phyloP scores from a whole-genome alignment of 2,797 vertebrate genomes.

The Nyctibius grandis region DNA sequence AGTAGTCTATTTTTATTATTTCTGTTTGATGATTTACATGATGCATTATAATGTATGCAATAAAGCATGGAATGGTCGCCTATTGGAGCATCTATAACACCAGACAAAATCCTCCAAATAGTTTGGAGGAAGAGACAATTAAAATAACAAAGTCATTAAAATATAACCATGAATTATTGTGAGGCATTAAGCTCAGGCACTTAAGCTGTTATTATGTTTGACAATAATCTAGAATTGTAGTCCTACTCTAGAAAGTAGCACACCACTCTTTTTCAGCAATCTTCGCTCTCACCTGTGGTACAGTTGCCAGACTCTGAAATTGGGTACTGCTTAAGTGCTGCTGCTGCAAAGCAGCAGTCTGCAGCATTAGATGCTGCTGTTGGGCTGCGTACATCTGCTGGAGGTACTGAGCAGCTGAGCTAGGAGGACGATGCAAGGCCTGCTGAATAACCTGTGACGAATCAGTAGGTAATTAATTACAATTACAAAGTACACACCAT shows the following conservation, averaged over 20 bases:
- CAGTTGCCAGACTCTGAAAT: conserved; percentile 86
- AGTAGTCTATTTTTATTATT: neutral
- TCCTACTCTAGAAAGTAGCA: neutral
- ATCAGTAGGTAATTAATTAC: conserved; percentile 65
- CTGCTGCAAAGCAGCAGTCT: conserved; percentile 91
- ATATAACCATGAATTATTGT: neutral
- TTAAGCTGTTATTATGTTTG: conserved; percentile 46
- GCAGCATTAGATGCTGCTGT: conserved; percentile 92
- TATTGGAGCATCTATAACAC: conserved; percentile 19
- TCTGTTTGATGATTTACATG: conserved; percentile 30
- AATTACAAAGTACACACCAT: neutral
- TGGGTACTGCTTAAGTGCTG: conserved; percentile 84
- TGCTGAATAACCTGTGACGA: conserved; percentile 88
- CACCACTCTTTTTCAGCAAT: neutral
- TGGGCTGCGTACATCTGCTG: conserved; percentile 96
- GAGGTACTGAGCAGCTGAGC: conserved; percentile 91
- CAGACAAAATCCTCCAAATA: neutral
- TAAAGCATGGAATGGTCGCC: conserved; percentile 59
- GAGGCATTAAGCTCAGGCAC: conserved; percentile 42
- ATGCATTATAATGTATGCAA: conserved; percentile 49
- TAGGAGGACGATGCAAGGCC: conserved; percentile 87
- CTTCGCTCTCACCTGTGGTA: conserved; percentile 83
- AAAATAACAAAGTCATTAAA: neutral
- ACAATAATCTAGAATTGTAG: neutral
- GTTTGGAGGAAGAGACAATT: neutral